Evolutionary conservation across 1,140 invertebrate species (phyloP).

Genomic region (Mactra quadrangularis): DNA sequence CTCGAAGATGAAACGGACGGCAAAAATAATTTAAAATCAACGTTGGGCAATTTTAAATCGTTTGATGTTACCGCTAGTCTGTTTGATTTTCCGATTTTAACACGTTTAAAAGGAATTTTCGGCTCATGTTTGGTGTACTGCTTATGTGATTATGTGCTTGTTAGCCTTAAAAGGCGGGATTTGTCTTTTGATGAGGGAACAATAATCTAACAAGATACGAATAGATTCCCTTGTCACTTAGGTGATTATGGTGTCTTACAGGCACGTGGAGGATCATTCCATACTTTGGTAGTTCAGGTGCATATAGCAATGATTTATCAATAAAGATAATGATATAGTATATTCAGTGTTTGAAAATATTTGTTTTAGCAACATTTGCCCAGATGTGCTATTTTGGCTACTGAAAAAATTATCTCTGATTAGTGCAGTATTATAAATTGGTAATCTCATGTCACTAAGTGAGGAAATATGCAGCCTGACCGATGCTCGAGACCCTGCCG

Average conservation of each 20-base stretch:
- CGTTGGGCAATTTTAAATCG: background rate
- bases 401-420: too few species aligned
- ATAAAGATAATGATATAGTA: too few species aligned
- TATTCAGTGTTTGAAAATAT: too few species aligned
- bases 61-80: constrained; percentile 20
- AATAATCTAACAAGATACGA: constrained; percentile 32
- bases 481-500: too few species aligned
- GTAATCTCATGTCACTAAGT: too few species aligned
- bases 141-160: constrained; percentile 47
- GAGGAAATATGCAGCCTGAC: too few species aligned
- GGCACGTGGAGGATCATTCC: constrained; percentile 36
- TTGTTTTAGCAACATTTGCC: too few species aligned
- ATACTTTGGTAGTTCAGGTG: too few species aligned
- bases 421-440: too few species aligned
- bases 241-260: constrained; percentile 6
- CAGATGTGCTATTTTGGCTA: too few species aligned
- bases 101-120: constrained; percentile 50
- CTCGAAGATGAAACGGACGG: constrained; percentile 4
- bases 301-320: too few species aligned
- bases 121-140: constrained; percentile 37
- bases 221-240: constrained; percentile 23
- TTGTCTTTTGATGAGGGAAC: constrained; percentile 1
- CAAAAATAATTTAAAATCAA: constrained; percentile 32
- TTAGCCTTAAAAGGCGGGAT: constrained; percentile 33
- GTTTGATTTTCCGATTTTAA: constrained; percentile 46